Conservation (phyloP, 1,140 invertebrate genomes). For the Heliconius hermathena region DNA sequence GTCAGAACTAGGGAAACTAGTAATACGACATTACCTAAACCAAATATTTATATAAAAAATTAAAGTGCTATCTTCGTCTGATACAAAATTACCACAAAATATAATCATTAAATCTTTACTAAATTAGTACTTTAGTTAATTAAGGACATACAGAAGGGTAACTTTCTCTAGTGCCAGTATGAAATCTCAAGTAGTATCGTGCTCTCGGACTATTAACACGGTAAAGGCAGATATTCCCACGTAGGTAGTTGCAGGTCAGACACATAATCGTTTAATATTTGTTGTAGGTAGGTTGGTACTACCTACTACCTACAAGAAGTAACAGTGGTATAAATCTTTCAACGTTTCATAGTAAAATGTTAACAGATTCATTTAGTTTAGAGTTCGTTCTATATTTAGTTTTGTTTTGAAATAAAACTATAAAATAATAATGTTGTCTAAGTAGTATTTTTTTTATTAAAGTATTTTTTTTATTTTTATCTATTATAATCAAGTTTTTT, state of each 20-base stretch:
- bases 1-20: no score
- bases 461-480: no score
- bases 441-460: no score
- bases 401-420: not conserved
- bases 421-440: no score
- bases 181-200: constrained; percentile 18
- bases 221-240: constrained; percentile 22
- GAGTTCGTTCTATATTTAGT: not conserved
- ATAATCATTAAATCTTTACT: constrained; percentile 20
- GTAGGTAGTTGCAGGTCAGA: constrained; percentile 13
- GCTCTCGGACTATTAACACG: constrained; percentile 23
- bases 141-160: constrained; percentile 11
- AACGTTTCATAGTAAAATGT: not conserved
- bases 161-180: constrained; percentile 16
- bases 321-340: constrained; percentile 8
- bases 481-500: no score
- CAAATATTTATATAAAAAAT: not conserved
- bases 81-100: not conserved
- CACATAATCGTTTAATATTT: constrained; percentile 19
- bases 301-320: not conserved
- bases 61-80: not conserved
- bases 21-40: no score
- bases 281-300: not conserved
- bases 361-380: constrained; percentile 5
- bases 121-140: constrained; percentile 24